phyloP scores from a whole-genome alignment of 2,113 vertebrate species.

The Eidolon helvum region DNA sequence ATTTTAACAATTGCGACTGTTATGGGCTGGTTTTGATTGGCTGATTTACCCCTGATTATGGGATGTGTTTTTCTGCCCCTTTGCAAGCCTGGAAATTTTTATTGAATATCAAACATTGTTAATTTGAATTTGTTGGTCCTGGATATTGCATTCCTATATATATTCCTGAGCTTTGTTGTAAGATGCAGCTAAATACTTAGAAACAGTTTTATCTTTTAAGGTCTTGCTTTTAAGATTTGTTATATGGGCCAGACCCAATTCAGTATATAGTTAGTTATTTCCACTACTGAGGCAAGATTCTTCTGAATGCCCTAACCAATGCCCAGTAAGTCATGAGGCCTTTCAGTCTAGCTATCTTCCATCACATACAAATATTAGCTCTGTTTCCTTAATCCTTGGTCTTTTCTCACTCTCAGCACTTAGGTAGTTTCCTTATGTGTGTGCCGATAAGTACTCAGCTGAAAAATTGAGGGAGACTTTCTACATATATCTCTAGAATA shows the following conservation, averaged over 20 bases:
- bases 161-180: neutral
- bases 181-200: neutral
- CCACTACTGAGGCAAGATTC: neutral
- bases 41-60: neutral
- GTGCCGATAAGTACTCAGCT: neutral
- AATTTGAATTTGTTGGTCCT: neutral
- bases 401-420: neutral
- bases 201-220: neutral
- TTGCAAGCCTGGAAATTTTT: neutral
- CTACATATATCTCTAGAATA: no score
- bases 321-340: neutral
- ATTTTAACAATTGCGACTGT: neutral
- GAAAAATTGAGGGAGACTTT: neutral
- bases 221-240: neutral
- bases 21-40: neutral
- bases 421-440: neutral
- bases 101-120: neutral
- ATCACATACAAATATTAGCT: neutral
- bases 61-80: neutral
- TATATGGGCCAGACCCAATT: neutral
- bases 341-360: neutral
- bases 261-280: neutral
- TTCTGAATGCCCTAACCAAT: neutral
- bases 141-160: neutral
- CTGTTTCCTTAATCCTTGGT: neutral